Percentiles rank a stretch among this genome's conserved stretches.
Evolutionary conservation across 2,113 vertebrate species (phyloP).

Genomic region (Vulpes lagopus): DNA sequence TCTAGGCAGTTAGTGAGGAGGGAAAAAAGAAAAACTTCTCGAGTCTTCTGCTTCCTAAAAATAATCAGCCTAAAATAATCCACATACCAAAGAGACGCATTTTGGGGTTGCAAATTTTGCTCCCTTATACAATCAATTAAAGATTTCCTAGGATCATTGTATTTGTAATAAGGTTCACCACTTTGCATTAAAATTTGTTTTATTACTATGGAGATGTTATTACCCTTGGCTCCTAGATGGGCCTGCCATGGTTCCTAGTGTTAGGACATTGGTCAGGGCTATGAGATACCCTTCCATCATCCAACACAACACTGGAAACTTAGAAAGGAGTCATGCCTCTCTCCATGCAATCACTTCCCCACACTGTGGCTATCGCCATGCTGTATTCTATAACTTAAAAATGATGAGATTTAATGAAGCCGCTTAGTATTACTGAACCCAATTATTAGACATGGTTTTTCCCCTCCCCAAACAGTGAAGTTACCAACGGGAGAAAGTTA

Average conservation of each 20-base stretch:
- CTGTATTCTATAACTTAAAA: background rate
- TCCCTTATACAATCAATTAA: background rate
- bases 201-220: too few species aligned
- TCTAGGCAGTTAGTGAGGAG: background rate
- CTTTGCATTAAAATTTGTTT: background rate
- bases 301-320: background rate
- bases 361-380: fast-evolving
- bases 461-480: background rate
- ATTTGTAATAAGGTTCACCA: background rate
- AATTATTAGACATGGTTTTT: too few species aligned
- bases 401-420: background rate
- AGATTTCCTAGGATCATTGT: background rate
- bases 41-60: background rate
- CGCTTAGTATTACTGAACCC: background rate
- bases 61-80: background rate
- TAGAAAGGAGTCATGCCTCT: background rate
- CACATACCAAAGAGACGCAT: background rate
- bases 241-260: background rate
- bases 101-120: background rate
- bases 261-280: background rate
- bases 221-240: background rate
- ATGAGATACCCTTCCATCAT: background rate
- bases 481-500: background rate
- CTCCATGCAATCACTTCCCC: too few species aligned
- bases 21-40: background rate